Evolutionary conservation across 2,113 vertebrate genomes (phyloP), one percentile per base, ranked within the genome.

Genomic region (Azemiops feae): DNA sequence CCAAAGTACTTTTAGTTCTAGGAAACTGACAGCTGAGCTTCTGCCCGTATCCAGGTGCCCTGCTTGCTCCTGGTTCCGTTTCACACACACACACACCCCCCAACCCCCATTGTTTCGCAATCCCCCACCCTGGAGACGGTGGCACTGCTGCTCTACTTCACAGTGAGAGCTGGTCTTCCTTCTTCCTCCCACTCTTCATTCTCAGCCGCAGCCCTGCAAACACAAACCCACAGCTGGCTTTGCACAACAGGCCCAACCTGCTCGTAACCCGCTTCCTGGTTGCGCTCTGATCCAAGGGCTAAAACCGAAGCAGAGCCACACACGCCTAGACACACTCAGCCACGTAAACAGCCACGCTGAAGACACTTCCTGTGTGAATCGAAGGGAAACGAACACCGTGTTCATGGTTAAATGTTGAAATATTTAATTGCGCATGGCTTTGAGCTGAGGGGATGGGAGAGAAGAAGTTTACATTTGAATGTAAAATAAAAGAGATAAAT

Each of bases 251-350:
- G 27, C 60, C 60, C 60, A 64, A 3, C 27, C 60, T 30, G 58
- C 60, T 14, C 3, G 1, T 3, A 64, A n/a, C 9, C 30, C 12
- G 4, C 30, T n/a, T 69, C 64, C 64, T 69, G 64, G 12, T 16
- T 30, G 1, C 14, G 12, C 12, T 16, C 30, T n/a, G 64, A n/a
- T 5, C 27, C 8, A 10, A n/a, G 3, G 30, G 4, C 60, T n/a
- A 4, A 4, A 1, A n/a, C 10, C 0, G 9, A n/a, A 30, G 60
- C 3, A 0, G 25, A 27, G 60, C 10, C 60, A 1, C 11, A 4
- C 11, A 1, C 1, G 4, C 30, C 60, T 9, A 16, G 60, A 4
- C 30, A 0, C 1, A 1, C 30, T 27, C 11, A 16, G 60, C 60
- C 60, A n/a, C 1, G 4, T 4, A 12, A n/a, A 69, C 0, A 30